phyloP scores from a whole-genome alignment of 2,888 invertebrate species.

The Parnassius mnemosyne region DNA sequence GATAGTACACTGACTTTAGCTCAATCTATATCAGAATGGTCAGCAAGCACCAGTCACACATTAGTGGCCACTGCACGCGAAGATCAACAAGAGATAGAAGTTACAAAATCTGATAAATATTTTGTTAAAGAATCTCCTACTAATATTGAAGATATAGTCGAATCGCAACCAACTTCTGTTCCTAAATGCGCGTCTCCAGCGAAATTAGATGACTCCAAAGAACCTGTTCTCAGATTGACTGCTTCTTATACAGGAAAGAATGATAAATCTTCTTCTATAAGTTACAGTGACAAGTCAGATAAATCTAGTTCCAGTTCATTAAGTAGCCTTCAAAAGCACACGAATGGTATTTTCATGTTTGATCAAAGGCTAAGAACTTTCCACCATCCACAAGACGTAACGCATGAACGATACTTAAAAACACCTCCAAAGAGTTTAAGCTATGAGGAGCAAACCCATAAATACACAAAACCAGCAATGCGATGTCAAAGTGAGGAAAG shows the following conservation, averaged over 20 bases:
- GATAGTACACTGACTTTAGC: constrained; percentile 88
- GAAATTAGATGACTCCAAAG: constrained; percentile 46
- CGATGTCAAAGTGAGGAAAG: constrained; percentile 83
- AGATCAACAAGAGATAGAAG: constrained; percentile 65
- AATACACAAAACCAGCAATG: constrained; percentile 72
- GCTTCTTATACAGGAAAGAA: constrained; percentile 56
- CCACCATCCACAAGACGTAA: constrained; percentile 47
- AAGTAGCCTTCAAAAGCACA: constrained; percentile 72
- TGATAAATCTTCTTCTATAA: constrained; percentile 76
- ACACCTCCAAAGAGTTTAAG: constrained; percentile 73
- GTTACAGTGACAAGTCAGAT: constrained; percentile 75
- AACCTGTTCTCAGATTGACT: constrained; percentile 60
- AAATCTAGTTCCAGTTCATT: constrained; percentile 77
- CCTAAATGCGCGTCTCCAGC: constrained; percentile 45
- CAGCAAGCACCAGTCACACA: constrained; percentile 89
- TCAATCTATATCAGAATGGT: constrained; percentile 91
- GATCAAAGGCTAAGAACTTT: constrained; percentile 63
- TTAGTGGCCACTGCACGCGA: constrained; percentile 83
- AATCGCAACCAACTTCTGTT: constrained; percentile 41
- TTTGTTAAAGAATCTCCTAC: constrained; percentile 61
- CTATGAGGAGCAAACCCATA: constrained; percentile 69
- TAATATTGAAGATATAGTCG: constrained; percentile 44
- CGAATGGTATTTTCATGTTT: constrained; percentile 63
- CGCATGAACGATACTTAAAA: constrained; percentile 63
- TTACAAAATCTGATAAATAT: constrained; percentile 72